A percentile compares a stretch with the other conserved stretches of the same genome.
These are phyloP conservation scores for Amiota mariae DNA, from an alignment of 2,888 invertebrate genomes.

Conservation along the genomic window DNA sequence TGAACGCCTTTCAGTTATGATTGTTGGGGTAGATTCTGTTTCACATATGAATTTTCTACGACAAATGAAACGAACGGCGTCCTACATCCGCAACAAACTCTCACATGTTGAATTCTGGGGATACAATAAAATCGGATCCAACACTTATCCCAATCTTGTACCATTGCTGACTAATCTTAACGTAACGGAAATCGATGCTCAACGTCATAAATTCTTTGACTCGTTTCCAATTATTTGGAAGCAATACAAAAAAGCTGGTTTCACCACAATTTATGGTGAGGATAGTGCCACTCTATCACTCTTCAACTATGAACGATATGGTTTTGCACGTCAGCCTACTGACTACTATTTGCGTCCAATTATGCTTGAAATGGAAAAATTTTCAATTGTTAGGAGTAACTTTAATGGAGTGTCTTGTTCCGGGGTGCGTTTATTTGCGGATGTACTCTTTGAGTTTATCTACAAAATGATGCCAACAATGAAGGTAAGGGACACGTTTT, in stretches of 20 bases:
- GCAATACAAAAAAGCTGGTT: conserved; percentile 80
- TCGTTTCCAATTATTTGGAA: conserved; percentile 88
- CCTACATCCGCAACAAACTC: conserved; percentile 74
- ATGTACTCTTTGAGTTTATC: conserved; percentile 44
- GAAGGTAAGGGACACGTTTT: conserved; percentile 35
- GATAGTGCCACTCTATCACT: conserved; percentile 84
- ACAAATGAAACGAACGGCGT: conserved; percentile 83
- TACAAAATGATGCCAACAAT: conserved; percentile 40
- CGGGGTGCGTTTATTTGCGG: conserved; percentile 77
- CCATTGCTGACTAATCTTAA: conserved; percentile 83
- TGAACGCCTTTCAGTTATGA: conserved; percentile 77
- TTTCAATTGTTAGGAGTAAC: not conserved
- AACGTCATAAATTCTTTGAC: conserved; percentile 79
- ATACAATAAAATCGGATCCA: conserved; percentile 92
- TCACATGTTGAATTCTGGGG: conserved; percentile 82
- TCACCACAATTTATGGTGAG: conserved; percentile 85
- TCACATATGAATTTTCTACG: conserved; percentile 87
- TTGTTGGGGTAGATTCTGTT: conserved; percentile 87
- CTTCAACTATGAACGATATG: conserved; percentile 84
- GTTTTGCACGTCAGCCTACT: conserved; percentile 84
- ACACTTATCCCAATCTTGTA: conserved; percentile 90
- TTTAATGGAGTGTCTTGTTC: conserved; percentile 50
- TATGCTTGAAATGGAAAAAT: conserved; percentile 78
- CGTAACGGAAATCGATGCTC: conserved; percentile 77
- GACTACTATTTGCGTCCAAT: conserved; percentile 87